phyloP scores from a whole-genome alignment of 2,888 invertebrate species.

The Cephus rjabovi region DNA sequence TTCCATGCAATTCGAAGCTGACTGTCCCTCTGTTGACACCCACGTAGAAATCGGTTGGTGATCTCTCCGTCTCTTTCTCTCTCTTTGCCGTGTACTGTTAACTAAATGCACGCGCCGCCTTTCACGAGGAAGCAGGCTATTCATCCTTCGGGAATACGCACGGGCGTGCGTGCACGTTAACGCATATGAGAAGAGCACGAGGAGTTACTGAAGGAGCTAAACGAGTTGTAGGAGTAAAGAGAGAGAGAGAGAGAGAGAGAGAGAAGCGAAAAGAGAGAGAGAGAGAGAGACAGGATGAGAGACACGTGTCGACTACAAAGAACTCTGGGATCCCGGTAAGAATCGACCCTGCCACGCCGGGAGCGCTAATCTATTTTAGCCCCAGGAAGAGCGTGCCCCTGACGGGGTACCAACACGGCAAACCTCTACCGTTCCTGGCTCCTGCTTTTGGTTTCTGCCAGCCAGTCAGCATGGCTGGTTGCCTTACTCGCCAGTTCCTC shows the following conservation, averaged over 20 bases:
- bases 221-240: not conserved
- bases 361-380: constrained; percentile 55
- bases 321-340: constrained; percentile 21
- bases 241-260: not conserved
- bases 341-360: constrained; percentile 23
- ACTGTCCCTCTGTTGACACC: constrained; percentile 29
- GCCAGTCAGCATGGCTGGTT: not conserved
- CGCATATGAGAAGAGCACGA: not conserved
- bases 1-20: constrained; percentile 27
- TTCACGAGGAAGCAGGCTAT: not conserved
- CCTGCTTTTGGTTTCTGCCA: not conserved
- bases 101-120: constrained; percentile 14
- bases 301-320: constrained; percentile 51
- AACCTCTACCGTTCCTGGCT: not conserved
- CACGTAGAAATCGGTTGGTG: constrained; percentile 28
- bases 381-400: constrained; percentile 54
- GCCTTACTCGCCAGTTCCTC: not conserved
- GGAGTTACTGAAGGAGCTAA: not conserved
- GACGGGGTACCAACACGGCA: constrained; percentile 38
- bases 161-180: constrained; percentile 3
- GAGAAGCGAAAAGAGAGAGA: not conserved
- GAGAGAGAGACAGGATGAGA: constrained; percentile 13
- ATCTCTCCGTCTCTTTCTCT: constrained; percentile 12
- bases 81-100: constrained; percentile 34
- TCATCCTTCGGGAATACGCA: not conserved